Percentiles rank a stretch among this genome's conserved stretches.
Conservation (phyloP, 2,797 vertebrate genomes). For the Bradypus variegatus region DNA sequence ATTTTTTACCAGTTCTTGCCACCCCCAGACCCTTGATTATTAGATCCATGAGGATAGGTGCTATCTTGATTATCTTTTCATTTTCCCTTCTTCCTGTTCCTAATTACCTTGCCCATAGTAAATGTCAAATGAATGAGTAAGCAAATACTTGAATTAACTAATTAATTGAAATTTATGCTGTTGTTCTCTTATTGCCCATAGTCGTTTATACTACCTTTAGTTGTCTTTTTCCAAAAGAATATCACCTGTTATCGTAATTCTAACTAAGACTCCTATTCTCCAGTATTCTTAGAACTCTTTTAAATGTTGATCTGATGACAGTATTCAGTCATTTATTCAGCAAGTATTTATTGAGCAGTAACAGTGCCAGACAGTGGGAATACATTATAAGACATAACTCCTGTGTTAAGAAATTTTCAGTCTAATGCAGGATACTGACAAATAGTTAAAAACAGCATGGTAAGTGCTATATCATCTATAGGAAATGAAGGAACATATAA, state of each 20-base stretch:
- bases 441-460: neutral
- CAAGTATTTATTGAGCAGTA: neutral
- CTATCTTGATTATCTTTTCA: neutral
- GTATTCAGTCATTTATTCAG: neutral
- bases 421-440: neutral
- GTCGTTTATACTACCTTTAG: neutral
- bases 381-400: neutral
- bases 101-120: neutral
- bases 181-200: neutral
- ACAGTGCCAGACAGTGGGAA: neutral
- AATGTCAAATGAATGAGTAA: neutral
- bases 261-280: neutral
- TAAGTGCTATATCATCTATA: neutral
- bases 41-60: neutral
- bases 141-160: neutral
- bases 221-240: constrained; percentile 7
- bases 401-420: neutral
- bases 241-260: neutral
- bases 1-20: neutral
- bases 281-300: neutral
- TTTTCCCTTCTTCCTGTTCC: neutral
- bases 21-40: neutral
- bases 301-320: neutral
- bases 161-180: neutral
- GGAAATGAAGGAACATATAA: neutral